Conservation (phyloP, 2,888 invertebrate genomes). For the Lumbricus terrestris region DNA sequence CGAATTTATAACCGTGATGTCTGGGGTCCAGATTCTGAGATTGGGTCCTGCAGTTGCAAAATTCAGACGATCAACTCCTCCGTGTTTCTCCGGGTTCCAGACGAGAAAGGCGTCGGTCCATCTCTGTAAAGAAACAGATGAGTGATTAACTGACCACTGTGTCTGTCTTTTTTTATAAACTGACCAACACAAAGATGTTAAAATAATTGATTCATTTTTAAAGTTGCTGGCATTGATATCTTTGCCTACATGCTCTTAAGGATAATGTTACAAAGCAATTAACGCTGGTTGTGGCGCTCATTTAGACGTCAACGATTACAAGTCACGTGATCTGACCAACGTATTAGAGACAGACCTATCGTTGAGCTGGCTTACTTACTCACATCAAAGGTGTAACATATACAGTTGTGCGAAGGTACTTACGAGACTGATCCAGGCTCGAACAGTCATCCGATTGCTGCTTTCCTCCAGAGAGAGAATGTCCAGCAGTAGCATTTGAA, state of each 20-base stretch:
- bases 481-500: neutral
- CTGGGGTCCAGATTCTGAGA: neutral
- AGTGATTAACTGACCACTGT: neutral
- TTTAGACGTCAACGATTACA: too few relatives aligned
- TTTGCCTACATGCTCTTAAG: too few relatives aligned
- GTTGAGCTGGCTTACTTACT: too few relatives aligned
- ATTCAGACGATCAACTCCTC: neutral
- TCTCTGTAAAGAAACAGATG: neutral
- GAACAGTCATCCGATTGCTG: neutral
- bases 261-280: too few relatives aligned
- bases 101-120: neutral
- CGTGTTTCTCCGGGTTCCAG: constrained; percentile 9
- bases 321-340: too few relatives aligned
- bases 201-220: too few relatives aligned
- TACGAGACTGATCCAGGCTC: constrained; percentile 4
- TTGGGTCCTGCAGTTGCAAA: neutral
- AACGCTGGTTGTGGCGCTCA: too few relatives aligned
- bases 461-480: constrained; percentile 4
- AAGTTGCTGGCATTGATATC: too few relatives aligned
- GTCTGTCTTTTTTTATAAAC: neutral
- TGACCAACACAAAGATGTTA: neutral
- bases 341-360: too few relatives aligned
- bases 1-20: neutral
- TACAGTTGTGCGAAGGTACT: neutral
- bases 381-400: neutral